Evolutionary conservation across 2,888 invertebrate genomes (phyloP).

Genomic region (Catocala sponsa): DNA sequence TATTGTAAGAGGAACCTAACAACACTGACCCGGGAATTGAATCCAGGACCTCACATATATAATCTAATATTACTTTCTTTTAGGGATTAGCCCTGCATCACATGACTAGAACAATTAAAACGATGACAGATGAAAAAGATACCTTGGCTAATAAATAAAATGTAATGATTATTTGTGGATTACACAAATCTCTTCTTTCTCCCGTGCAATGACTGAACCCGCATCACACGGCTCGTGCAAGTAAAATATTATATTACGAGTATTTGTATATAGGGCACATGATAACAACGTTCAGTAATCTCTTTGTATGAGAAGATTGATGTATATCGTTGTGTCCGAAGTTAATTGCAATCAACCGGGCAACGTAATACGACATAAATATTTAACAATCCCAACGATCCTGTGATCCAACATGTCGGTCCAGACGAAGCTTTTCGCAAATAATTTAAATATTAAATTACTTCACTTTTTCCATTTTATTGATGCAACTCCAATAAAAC

Average conservation of each 20-base stretch:
- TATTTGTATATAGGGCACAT: not conserved
- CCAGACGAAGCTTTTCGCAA: slow-evolving; percentile 41
- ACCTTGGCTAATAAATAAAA: no score
- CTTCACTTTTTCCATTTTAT: slow-evolving; percentile 18
- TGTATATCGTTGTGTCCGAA: slow-evolving; percentile 35
- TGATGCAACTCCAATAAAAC: not conserved
- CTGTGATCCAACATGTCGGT: slow-evolving; percentile 32
- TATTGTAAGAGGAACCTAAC: no score
- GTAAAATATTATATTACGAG: not conserved
- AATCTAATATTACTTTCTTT: no score
- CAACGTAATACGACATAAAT: slow-evolving; percentile 57
- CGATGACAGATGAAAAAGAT: no score
- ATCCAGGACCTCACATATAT: no score
- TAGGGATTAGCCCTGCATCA: no score
- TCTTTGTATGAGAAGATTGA: slow-evolving; percentile 52
- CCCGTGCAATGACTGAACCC: no score
- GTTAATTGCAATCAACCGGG: slow-evolving; percentile 59
- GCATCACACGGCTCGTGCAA: no score
- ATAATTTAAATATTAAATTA: slow-evolving; percentile 52
- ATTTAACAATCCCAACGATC: slow-evolving; percentile 52
- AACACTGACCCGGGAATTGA: no score
- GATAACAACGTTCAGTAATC: slow-evolving; percentile 19
- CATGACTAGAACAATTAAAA: no score
- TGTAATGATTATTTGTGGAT: no score
- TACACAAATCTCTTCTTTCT: no score